Conservation (phyloP, 2,888 invertebrate species). For the Thelaira solivaga region DNA sequence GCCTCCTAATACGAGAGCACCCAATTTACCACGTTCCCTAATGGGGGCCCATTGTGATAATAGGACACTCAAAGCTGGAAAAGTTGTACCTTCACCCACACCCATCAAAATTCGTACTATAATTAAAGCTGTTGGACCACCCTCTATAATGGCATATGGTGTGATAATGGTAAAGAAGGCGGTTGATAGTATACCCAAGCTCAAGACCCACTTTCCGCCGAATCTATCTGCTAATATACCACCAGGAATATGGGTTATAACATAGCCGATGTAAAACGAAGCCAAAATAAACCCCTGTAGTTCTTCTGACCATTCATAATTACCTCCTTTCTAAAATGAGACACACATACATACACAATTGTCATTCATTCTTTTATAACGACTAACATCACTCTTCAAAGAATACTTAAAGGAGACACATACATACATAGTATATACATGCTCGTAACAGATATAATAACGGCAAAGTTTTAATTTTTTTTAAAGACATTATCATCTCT, state of each 20-base stretch:
- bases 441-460: too few relatives aligned
- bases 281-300: conserved; percentile 87
- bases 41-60: conserved; percentile 89
- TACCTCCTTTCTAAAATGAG: conserved; percentile 65
- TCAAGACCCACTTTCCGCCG: conserved; percentile 91
- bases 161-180: conserved; percentile 89
- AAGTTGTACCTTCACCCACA: conserved; percentile 90
- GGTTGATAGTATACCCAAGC: conserved; percentile 88
- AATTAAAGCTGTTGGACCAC: conserved; percentile 85
- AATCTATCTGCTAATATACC: conserved; percentile 88
- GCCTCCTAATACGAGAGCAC: conserved; percentile 88
- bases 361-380: too few relatives aligned
- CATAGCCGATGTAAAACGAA: conserved; percentile 91
- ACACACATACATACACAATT: too few relatives aligned
- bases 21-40: conserved; percentile 86
- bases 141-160: conserved; percentile 82
- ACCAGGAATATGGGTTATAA: conserved; percentile 89
- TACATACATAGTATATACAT: too few relatives aligned
- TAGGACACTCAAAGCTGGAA: conserved; percentile 89
- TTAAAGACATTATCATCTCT: too few relatives aligned
- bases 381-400: too few relatives aligned
- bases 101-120: conserved; percentile 87
- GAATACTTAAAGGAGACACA: too few relatives aligned
- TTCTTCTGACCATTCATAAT: conserved; percentile 82
- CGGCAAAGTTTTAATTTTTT: too few relatives aligned